These are phyloP conservation scores for Takifugu flavidus DNA, from an alignment of 2,113 vertebrate species.

Conservation along the genomic window DNA sequence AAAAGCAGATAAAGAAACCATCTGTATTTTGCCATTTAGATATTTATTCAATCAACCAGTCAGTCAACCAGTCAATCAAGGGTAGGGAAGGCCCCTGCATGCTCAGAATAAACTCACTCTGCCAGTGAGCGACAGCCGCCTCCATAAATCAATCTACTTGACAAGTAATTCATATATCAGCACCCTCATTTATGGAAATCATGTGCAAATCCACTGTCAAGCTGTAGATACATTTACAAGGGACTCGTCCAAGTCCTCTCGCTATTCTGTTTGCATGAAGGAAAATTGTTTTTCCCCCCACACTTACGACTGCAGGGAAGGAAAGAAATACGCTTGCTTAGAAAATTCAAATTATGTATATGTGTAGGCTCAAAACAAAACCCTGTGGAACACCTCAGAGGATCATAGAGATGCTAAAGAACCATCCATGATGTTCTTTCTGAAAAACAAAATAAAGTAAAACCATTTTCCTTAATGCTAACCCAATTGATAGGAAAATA, in stretches of 20 bases:
- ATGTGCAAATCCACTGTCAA: conserved; percentile 45
- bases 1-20: too few relatives aligned
- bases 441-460: too few relatives aligned
- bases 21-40: conserved; percentile 26
- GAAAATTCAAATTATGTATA: not conserved
- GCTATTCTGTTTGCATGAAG: not conserved
- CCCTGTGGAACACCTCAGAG: too few relatives aligned
- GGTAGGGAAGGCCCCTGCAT: conserved; percentile 27
- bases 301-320: not conserved
- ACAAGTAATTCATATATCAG: conserved; percentile 61
- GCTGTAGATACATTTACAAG: conserved; percentile 20
- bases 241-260: conserved; percentile 18
- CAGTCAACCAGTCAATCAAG: conserved; percentile 9
- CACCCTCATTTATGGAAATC: conserved; percentile 54
- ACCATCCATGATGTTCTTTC: too few relatives aligned
- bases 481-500: too few relatives aligned
- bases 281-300: too few relatives aligned
- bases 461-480: too few relatives aligned
- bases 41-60: conserved; percentile 27
- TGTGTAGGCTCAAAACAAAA: too few relatives aligned
- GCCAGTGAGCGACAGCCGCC: conserved; percentile 48
- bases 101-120: conserved; percentile 25
- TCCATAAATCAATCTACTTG: conserved; percentile 51
- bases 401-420: too few relatives aligned
- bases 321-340: not conserved